These are phyloP conservation scores for Cygnus atratus DNA, from an alignment of 2,113 vertebrate species.

Conservation along the genomic window DNA sequence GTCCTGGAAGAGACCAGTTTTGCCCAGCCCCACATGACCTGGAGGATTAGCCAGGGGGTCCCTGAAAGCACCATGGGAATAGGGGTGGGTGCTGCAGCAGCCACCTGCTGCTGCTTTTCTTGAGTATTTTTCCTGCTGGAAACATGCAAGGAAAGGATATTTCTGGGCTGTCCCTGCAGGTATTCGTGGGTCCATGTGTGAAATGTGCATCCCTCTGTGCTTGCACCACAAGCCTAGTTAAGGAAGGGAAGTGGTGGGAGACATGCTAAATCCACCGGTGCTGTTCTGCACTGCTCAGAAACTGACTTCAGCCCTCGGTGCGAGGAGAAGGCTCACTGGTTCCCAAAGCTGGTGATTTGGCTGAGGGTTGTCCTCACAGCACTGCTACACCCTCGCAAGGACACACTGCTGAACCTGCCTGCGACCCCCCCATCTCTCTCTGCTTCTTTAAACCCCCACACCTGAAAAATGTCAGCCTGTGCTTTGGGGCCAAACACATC, in stretches of 20 bases:
- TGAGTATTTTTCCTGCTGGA: not conserved
- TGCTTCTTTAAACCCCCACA: not conserved
- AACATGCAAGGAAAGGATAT: not conserved
- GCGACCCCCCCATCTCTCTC: not conserved
- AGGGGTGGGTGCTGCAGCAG: rapidly evolving
- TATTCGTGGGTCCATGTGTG: not conserved
- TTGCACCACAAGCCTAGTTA: rapidly evolving
- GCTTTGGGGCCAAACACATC: not conserved
- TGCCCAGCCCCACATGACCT: not conserved
- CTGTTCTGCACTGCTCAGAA: no score
- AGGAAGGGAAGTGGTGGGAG: not conserved
- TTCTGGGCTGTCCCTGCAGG: not conserved
- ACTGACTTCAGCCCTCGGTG: not conserved
- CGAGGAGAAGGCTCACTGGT: not conserved
- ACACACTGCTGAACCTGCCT: not conserved
- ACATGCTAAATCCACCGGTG: no score
- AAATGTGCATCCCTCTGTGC: rapidly evolving
- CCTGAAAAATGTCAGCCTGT: not conserved
- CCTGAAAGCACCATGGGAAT: not conserved
- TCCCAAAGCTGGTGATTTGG: not conserved
- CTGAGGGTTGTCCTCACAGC: not conserved
- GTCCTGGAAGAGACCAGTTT: not conserved
- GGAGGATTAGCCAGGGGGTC: not conserved
- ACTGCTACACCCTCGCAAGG: no score
- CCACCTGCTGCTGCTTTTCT: not conserved